Evolutionary conservation across 2,888 invertebrate genomes (phyloP).

Genomic region (Iselma pallidipennis): DNA sequence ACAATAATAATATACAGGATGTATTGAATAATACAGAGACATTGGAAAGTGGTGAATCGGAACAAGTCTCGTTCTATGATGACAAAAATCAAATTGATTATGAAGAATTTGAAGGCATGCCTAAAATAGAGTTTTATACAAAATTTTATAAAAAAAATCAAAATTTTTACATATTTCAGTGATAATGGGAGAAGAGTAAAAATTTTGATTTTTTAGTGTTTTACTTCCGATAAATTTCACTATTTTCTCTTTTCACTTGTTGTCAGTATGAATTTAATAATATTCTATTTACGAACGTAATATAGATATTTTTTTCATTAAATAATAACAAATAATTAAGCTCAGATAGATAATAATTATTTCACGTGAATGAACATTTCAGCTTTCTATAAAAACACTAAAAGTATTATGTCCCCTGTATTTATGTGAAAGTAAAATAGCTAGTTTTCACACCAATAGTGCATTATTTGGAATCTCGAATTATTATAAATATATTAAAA

Average conservation of each 20-base stretch:
- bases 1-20: slow-evolving; percentile 47
- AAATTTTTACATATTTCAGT: neutral
- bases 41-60: slow-evolving; percentile 72
- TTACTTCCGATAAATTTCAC: neutral
- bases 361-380: slow-evolving; percentile 13
- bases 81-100: slow-evolving; percentile 62
- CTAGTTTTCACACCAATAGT: no score
- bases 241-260: neutral
- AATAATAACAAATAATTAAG: slow-evolving; percentile 3
- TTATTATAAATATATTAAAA: no score
- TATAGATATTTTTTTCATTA: neutral
- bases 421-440: slow-evolving; percentile 17
- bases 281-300: neutral
- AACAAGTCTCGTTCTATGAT: slow-evolving; percentile 63
- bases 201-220: neutral
- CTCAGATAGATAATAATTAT: slow-evolving; percentile 13
- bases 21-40: slow-evolving; percentile 53
- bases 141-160: neutral
- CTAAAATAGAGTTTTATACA: no score
- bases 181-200: no score
- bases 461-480: no score
- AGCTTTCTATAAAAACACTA: slow-evolving; percentile 20
- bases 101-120: slow-evolving; percentile 51
- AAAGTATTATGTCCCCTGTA: slow-evolving; percentile 11
- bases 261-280: neutral